These are phyloP conservation scores for Catamblyrhynchus diadema DNA, from an alignment of 2,797 vertebrate genomes.

Conservation along the genomic window DNA sequence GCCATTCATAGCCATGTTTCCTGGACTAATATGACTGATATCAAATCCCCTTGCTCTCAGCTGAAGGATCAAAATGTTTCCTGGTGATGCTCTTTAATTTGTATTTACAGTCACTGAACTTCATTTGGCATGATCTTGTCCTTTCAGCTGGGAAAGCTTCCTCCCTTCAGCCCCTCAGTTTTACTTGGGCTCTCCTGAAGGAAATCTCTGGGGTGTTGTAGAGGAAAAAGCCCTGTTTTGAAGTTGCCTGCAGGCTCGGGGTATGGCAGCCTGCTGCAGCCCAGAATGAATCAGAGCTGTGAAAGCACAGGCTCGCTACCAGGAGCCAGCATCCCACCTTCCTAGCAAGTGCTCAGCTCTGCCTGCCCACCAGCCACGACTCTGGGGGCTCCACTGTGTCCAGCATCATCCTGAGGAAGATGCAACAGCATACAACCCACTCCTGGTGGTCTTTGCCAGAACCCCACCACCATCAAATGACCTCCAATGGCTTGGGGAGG, in stretches of 20 bases:
- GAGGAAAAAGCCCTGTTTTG: neutral
- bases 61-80: neutral
- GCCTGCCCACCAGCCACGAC: neutral
- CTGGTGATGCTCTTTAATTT: neutral
- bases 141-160: neutral
- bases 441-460: neutral
- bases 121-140: neutral
- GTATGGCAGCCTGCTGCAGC: neutral
- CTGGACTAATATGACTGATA: neutral
- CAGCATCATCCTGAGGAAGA: neutral
- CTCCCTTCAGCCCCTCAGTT: neutral
- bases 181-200: neutral
- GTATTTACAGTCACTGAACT: neutral
- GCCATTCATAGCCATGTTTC: neutral
- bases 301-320: neutral
- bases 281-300: conserved; percentile 35
- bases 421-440: rapidly evolving
- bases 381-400: neutral
- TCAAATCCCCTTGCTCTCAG: neutral
- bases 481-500: neutral
- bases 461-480: neutral
- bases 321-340: conserved; percentile 6
- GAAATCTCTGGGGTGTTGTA: rapidly evolving
- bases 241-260: neutral
- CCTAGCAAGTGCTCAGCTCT: neutral